phyloP scores from a whole-genome alignment of 2,888 invertebrate genomes.

The Taenaris catops region DNA sequence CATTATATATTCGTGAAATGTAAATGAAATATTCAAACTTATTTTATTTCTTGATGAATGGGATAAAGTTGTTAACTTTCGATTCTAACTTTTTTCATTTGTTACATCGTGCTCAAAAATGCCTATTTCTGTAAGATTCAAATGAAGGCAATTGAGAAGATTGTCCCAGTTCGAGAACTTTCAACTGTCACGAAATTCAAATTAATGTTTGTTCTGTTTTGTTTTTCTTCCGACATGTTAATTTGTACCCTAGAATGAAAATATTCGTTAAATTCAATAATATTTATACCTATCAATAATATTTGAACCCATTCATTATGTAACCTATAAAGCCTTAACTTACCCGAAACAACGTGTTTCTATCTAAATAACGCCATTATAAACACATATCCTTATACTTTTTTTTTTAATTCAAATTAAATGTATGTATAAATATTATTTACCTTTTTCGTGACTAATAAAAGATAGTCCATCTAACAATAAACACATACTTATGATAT shows the following conservation, averaged over 20 bases:
- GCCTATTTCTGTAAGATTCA: constrained; percentile 60
- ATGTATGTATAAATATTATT: too few relatives aligned
- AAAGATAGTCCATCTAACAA: too few relatives aligned
- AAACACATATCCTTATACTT: too few relatives aligned
- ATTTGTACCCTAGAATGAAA: too few relatives aligned
- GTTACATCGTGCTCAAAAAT: constrained; percentile 72
- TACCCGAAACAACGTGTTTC: too few relatives aligned
- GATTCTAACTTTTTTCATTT: constrained; percentile 78
- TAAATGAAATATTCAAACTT: constrained; percentile 12
- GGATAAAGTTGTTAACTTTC: constrained; percentile 78
- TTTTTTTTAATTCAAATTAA: too few relatives aligned
- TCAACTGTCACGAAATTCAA: constrained; percentile 72
- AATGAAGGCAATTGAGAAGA: constrained; percentile 73
- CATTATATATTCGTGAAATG: constrained; percentile 2
- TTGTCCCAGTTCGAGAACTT: constrained; percentile 69
- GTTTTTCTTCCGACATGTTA: constrained; percentile 61
- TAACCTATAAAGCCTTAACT: too few relatives aligned
- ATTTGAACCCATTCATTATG: too few relatives aligned
- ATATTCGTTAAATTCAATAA: constrained; percentile 45
- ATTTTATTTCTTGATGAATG: constrained; percentile 62
- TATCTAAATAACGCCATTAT: too few relatives aligned
- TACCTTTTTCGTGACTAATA: too few relatives aligned
- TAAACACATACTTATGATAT: too few relatives aligned
- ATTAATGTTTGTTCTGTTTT: constrained; percentile 76
- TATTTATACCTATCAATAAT: too few relatives aligned